Evolutionary conservation across 2,888 invertebrate genomes (phyloP).

Genomic region (Oegoconia quadripuncta): DNA sequence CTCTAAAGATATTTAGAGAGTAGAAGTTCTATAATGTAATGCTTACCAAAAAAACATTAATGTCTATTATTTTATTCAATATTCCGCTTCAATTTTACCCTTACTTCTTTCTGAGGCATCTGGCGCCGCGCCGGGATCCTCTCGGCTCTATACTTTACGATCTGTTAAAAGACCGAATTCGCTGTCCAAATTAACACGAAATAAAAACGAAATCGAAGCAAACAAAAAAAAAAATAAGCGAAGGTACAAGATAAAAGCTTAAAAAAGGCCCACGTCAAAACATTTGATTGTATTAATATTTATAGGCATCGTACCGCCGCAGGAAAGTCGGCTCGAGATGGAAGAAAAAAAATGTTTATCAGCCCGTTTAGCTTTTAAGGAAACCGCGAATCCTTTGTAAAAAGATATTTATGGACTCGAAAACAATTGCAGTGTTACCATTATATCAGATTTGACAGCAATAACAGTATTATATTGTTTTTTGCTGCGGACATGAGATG

Average conservation of each 20-base stretch:
- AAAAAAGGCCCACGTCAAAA: conserved; percentile 78
- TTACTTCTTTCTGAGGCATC: conserved; percentile 41
- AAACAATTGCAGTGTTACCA: conserved; percentile 78
- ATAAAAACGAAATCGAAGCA: conserved; percentile 73
- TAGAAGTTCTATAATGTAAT: neutral
- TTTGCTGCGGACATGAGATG: conserved; percentile 52
- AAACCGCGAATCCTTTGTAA: conserved; percentile 77
- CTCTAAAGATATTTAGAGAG: neutral
- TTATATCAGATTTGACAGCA: conserved; percentile 76
- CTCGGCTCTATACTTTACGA: conserved; percentile 69
- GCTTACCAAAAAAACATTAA: neutral
- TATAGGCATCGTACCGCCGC: conserved; percentile 71
- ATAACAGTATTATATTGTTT: conserved; percentile 69
- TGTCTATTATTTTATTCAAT: conserved; percentile 24
- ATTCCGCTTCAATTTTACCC: conserved; percentile 22
- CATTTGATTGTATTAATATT: conserved; percentile 80
- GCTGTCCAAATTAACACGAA: conserved; percentile 79
- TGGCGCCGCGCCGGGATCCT: conserved; percentile 55
- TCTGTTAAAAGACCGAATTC: conserved; percentile 79
- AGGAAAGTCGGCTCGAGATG: conserved; percentile 61
- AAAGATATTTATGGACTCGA: conserved; percentile 72
- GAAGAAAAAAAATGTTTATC: conserved; percentile 74
- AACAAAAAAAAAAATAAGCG: conserved; percentile 74
- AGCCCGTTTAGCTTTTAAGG: conserved; percentile 77
- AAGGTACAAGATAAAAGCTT: conserved; percentile 75